Evolutionary conservation across 2,113 vertebrate species (phyloP), one percentile per base, ranked within the genome.

Genomic region (Vicugna pacos): DNA sequence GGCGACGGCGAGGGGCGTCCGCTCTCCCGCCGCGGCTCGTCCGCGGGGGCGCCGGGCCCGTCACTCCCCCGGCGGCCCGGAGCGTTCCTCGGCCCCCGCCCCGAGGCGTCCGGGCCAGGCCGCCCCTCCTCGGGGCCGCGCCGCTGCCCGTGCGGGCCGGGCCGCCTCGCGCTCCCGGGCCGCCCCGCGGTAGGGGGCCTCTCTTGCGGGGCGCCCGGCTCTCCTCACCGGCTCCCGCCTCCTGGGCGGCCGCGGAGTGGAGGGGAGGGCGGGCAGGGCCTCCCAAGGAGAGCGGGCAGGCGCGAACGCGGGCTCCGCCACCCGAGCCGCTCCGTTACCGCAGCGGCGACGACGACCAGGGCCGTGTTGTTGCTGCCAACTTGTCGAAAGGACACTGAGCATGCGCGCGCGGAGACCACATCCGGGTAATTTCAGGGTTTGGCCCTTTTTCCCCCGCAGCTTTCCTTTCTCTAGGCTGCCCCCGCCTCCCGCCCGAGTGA

Each of bases 321-420:
- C 86, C 92, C 92, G 54, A 96, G 96, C 95, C 95, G 80, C 97
- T 96, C 97, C 95, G 97, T 96, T 97, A 97, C 96, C 95, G 97
- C 97, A 96, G 97, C 96, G 90, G 96, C 95, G 96, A 92, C 97
- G 97, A 97, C 96, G 96, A 97, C 42, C 96, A 84, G 58, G 97
- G 96, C 97, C 96, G 96, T 97, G 97, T 97, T 97, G 96, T 97
- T 96, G 97, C 98, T 97, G 98, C 97, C 98, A 98, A 97, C 97
- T 98, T 98, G 98, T 98, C 97, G 96, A 50, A 84, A 75, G 48
- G 50, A 62, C 91, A 97, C 98, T 95, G 98, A 95, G 98, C 98
- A 98, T 98, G 98, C 98, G 98, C 97, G 93, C 70, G 93, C 95
- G 56, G 92, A 93, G 97, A 97, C 98, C 97, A 97, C 97, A 97